Evolutionary conservation across 2,113 vertebrate genomes (phyloP).

Genomic region (Silurus asotus): DNA sequence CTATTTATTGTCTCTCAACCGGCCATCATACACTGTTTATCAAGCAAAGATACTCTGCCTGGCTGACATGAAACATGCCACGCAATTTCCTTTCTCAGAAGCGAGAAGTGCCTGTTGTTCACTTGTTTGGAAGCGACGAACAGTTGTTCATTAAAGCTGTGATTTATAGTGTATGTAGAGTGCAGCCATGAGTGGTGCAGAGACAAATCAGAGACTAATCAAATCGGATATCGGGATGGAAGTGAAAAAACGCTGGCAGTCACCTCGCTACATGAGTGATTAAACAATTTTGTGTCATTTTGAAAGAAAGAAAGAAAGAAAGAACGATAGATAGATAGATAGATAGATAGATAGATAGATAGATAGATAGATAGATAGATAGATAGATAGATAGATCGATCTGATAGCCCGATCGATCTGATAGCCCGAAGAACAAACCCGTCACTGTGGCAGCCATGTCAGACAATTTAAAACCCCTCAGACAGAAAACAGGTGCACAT

Average conservation of each 20-base stretch:
- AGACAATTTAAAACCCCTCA: not conserved
- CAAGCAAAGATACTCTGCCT: conserved; percentile 11
- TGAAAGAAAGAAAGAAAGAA: not conserved
- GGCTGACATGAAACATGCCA: conserved; percentile 37
- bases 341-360: not conserved
- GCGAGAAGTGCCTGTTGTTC: not conserved
- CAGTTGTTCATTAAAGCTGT: not conserved
- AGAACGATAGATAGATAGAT: too few species aligned
- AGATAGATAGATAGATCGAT: too few species aligned
- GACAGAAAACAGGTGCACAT: not conserved
- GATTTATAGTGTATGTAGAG: conserved; percentile 38
- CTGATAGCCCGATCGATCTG: not conserved
- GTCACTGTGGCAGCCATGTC: not conserved
- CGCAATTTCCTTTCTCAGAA: conserved; percentile 10
- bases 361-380: too few species aligned
- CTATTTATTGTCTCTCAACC: conserved; percentile 37
- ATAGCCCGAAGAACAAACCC: conserved; percentile 6
- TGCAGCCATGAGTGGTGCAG: conserved; percentile 1
- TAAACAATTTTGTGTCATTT: conserved; percentile 19
- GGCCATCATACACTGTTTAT: conserved; percentile 16
- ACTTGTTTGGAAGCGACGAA: not conserved
- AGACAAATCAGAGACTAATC: conserved; percentile 6
- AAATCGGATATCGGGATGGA: conserved; percentile 1
- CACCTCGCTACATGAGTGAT: not conserved
- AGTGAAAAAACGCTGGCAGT: conserved; percentile 6